Evolutionary conservation across 1,140 invertebrate species (phyloP).

Genomic region (Laupala kohalensis): DNA sequence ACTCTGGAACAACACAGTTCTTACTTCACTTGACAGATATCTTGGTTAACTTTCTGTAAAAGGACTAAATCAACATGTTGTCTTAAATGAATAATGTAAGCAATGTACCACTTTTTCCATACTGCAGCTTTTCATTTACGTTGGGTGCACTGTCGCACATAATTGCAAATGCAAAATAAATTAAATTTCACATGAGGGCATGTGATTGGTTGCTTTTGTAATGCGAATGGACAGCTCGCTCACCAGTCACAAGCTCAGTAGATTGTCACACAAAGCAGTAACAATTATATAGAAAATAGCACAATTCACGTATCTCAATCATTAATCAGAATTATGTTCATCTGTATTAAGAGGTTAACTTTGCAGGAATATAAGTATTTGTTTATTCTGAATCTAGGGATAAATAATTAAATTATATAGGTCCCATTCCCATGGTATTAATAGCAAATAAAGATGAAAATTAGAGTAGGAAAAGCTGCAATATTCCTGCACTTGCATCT

Average conservation of each 20-base stretch:
- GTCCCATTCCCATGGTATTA: neutral
- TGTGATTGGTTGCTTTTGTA: neutral
- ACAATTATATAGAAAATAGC: neutral
- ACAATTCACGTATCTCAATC: neutral
- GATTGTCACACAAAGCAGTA: neutral
- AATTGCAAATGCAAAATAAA: neutral
- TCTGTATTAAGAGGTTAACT: too few relatives aligned
- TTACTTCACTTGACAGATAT: too few relatives aligned
- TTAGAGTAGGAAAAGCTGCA: too few relatives aligned
- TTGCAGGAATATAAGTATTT: too few relatives aligned
- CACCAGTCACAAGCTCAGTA: neutral
- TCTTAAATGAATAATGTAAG: too few relatives aligned
- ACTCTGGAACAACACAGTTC: too few relatives aligned
- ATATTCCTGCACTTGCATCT: too few relatives aligned
- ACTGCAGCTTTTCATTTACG: neutral
- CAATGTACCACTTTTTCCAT: neutral
- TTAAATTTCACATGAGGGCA: neutral
- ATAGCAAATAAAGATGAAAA: too few relatives aligned
- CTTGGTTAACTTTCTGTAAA: too few relatives aligned
- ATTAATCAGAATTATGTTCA: too few relatives aligned
- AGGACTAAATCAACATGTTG: too few relatives aligned
- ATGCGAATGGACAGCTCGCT: neutral
- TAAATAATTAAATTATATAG: neutral
- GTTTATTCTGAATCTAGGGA: too few relatives aligned
- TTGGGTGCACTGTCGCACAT: neutral